These are phyloP conservation scores for Eupristina koningsbergeri DNA, from an alignment of 1,140 invertebrate genomes.

Conservation along the genomic window DNA sequence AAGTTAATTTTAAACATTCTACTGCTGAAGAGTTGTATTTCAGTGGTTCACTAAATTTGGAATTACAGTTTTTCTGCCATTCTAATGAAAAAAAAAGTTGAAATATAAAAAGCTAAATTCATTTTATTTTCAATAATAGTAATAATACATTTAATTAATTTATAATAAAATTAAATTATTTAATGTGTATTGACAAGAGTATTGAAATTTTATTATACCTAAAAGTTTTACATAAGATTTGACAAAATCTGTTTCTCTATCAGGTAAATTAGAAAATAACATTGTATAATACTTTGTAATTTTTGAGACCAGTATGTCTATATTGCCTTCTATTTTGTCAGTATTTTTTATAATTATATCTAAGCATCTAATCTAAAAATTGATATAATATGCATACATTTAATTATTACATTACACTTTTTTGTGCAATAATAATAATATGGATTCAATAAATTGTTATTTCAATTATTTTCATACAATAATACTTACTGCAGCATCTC, in stretches of 20 bases:
- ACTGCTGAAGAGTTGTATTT: slow-evolving; percentile 66
- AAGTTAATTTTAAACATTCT: slow-evolving; percentile 69
- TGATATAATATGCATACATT: not conserved
- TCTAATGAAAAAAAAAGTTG: slow-evolving; percentile 61
- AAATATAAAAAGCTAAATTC: no score
- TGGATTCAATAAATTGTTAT: not conserved
- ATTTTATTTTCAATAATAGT: no score
- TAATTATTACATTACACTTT: not conserved
- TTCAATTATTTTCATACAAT: not conserved
- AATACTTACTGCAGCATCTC: slow-evolving; percentile 73
- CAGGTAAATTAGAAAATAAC: slow-evolving; percentile 64
- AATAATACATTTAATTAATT: no score
- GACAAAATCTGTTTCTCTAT: slow-evolving; percentile 69
- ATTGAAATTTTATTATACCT: slow-evolving; percentile 62
- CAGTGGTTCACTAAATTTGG: slow-evolving; percentile 63
- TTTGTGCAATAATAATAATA: not conserved
- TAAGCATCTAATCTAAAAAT: slow-evolving; percentile 70
- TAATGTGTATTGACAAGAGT: not conserved
- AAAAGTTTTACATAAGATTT: slow-evolving; percentile 72
- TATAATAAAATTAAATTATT: not conserved
- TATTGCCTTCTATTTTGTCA: slow-evolving; percentile 65
- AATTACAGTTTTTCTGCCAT: slow-evolving; percentile 69
- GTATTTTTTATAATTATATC: slow-evolving; percentile 69
- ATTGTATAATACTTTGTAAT: slow-evolving; percentile 67
- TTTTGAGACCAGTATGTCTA: slow-evolving; percentile 67